Percentiles rank a stretch among this genome's conserved stretches.
Conservation (phyloP, 2,888 invertebrate genomes). For the Caenorhabditis imperialis region DNA sequence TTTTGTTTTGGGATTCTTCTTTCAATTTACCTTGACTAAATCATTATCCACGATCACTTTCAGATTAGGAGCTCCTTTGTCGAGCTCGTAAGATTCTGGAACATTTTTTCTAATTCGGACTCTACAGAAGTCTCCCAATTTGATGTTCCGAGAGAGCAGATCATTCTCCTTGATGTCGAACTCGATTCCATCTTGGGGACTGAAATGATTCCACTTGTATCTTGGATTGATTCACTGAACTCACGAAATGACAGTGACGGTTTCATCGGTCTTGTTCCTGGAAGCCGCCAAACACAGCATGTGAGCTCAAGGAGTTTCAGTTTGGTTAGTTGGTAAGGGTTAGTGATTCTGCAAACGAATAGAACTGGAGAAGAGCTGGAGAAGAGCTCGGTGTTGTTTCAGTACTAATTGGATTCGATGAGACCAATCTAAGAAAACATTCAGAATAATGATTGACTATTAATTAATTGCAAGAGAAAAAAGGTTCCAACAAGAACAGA, state of each 20-base stretch:
- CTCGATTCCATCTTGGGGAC: constrained; percentile 19
- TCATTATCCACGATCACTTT: not conserved
- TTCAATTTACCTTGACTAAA: not conserved
- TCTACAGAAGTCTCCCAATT: constrained; percentile 8
- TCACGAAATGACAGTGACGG: constrained; percentile 18
- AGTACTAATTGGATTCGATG: no score
- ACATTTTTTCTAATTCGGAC: constrained; percentile 14
- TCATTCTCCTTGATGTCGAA: constrained; percentile 15
- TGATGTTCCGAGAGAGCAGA: constrained; percentile 5
- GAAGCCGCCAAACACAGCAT: no score
- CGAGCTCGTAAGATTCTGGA: not conserved
- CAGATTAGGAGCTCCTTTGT: not conserved
- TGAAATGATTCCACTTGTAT: not conserved
- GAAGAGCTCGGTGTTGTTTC: no score
- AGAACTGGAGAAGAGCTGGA: no score
- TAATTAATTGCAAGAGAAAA: no score
- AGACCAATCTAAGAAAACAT: no score
- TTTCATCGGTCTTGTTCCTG: not conserved
- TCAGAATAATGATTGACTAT: no score
- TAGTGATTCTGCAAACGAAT: no score
- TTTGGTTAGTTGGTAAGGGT: no score
- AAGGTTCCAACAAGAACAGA: no score
- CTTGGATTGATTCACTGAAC: not conserved
- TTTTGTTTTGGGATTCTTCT: no score
- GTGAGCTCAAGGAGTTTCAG: no score